Evolutionary conservation across 2,888 invertebrate genomes (phyloP).

Genomic region (Eilema sororculum): DNA sequence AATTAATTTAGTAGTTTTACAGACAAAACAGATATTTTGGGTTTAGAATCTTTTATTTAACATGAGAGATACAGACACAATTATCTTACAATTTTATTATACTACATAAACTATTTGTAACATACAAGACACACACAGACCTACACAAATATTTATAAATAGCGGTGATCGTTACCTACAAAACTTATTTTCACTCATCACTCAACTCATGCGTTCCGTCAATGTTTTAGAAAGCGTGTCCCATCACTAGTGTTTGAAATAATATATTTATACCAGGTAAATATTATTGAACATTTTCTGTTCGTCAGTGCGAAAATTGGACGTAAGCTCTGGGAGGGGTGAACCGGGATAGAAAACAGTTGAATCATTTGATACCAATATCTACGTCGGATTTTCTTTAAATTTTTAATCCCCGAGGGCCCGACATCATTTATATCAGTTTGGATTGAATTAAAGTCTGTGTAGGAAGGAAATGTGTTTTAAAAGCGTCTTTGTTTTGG

Average conservation of each 20-base stretch:
- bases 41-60: too few relatives aligned
- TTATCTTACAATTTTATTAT: too few relatives aligned
- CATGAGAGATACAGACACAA: too few relatives aligned
- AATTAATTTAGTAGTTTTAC: too few relatives aligned
- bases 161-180: not conserved
- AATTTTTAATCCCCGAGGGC: slow-evolving; percentile 68
- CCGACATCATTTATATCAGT: slow-evolving; percentile 62
- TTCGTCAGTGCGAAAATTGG: slow-evolving; percentile 65
- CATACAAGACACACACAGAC: too few relatives aligned
- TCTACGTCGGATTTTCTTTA: slow-evolving; percentile 67
- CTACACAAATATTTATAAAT: too few relatives aligned
- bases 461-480: slow-evolving; percentile 14
- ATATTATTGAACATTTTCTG: slow-evolving; percentile 57
- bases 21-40: too few relatives aligned
- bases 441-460: slow-evolving; percentile 46
- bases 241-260: slow-evolving; percentile 29
- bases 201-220: not conserved
- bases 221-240: not conserved
- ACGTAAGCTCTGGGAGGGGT: slow-evolving; percentile 40
- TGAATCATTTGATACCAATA: slow-evolving; percentile 72
- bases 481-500: slow-evolving; percentile 7
- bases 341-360: slow-evolving; percentile 62
- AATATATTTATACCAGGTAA: slow-evolving; percentile 48
- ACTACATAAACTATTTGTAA: too few relatives aligned
- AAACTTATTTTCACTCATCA: not conserved